Evolutionary conservation across 1,140 invertebrate species (phyloP).

Genomic region (Polypedilum vanderplanki): DNA sequence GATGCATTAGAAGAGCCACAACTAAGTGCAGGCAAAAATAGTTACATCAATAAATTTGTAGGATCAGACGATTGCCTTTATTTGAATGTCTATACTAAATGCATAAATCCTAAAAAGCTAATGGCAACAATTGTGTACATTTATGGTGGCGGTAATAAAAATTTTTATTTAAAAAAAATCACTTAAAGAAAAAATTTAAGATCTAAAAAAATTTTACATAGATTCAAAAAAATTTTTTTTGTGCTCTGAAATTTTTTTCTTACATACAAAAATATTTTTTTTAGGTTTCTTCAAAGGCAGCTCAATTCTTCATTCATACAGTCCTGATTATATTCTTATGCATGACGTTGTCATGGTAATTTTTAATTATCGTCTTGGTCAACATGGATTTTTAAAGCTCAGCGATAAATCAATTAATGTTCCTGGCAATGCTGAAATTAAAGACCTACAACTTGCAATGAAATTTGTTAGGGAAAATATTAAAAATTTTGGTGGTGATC

Average conservation of each 20-base stretch:
- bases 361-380: conserved; percentile 51
- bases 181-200: too few species aligned
- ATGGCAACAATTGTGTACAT: conserved; percentile 39
- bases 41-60: background rate
- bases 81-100: conserved; percentile 49
- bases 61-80: conserved; percentile 53
- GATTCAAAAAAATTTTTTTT: too few species aligned
- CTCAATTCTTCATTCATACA: conserved; percentile 29
- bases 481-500: conserved; percentile 61
- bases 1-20: background rate
- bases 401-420: conserved; percentile 43
- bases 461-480: conserved; percentile 48
- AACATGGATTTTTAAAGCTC: conserved; percentile 46
- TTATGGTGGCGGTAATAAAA: conserved; percentile 36
- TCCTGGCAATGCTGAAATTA: conserved; percentile 53
- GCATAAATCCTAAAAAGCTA: conserved; percentile 31
- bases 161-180: too few species aligned
- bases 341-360: conserved; percentile 49
- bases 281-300: background rate
- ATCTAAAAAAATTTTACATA: too few species aligned
- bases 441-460: conserved; percentile 54
- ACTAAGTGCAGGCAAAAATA: background rate
- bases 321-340: conserved; percentile 46
- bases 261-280: too few species aligned
- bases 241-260: too few species aligned